These are phyloP conservation scores for Bombycilla garrulus DNA, from an alignment of 2,113 vertebrate genomes.

Conservation along the genomic window DNA sequence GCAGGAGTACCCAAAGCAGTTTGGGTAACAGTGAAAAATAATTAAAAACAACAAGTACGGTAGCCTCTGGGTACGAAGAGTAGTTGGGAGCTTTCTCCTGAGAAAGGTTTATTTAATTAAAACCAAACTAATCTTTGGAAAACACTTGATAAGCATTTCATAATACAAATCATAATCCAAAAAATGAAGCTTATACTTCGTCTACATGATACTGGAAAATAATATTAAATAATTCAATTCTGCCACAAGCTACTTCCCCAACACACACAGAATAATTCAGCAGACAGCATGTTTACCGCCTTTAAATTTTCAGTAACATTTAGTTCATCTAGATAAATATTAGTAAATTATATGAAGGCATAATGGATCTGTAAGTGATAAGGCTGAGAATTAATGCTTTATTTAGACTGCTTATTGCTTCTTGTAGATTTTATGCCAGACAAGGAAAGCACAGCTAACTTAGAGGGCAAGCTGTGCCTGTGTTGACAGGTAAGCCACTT, in stretches of 20 bases:
- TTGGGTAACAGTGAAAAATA: slow-evolving; percentile 85
- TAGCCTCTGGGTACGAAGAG: slow-evolving; percentile 79
- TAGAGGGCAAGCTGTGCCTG: slow-evolving; percentile 23
- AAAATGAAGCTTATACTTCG: slow-evolving; percentile 58
- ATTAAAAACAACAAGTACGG: slow-evolving; percentile 86
- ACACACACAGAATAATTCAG: slow-evolving; percentile 49
- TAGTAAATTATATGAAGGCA: slow-evolving; percentile 25
- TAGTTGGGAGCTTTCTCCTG: slow-evolving; percentile 79
- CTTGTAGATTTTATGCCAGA: slow-evolving; percentile 10
- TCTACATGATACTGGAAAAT: slow-evolving; percentile 64
- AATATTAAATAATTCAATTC: slow-evolving; percentile 77
- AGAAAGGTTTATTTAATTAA: slow-evolving; percentile 89
- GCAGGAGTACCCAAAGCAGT: slow-evolving; percentile 82
- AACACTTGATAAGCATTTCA: slow-evolving; percentile 87
- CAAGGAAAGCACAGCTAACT: neutral
- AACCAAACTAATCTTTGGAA: slow-evolving; percentile 84
- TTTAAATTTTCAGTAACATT: slow-evolving; percentile 61
- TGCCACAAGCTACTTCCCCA: slow-evolving; percentile 57
- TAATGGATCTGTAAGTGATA: slow-evolving; percentile 16
- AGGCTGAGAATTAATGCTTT: slow-evolving; percentile 41
- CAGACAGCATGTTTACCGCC: slow-evolving; percentile 46
- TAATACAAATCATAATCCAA: slow-evolving; percentile 85
- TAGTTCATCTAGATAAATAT: slow-evolving; percentile 61
- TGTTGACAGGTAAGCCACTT: slow-evolving; percentile 27
- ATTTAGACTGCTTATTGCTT: slow-evolving; percentile 37